Percentiles rank a stretch among this genome's conserved stretches.
These are phyloP conservation scores for Petaurus breviceps DNA, from an alignment of 2,113 vertebrate species.

Conservation along the genomic window DNA sequence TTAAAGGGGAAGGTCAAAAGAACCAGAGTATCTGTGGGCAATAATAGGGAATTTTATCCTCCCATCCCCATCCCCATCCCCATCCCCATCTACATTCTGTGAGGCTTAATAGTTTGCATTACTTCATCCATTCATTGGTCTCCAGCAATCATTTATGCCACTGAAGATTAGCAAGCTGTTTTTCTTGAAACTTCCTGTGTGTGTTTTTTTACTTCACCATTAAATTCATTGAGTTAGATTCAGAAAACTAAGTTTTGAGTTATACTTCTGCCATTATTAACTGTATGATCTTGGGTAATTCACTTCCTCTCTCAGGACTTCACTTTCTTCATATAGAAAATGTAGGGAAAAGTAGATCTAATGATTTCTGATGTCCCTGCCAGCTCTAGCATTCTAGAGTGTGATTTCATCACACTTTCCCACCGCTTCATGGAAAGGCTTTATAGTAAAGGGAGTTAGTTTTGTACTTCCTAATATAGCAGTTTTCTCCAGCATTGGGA, in stretches of 20 bases:
- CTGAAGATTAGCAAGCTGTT: neutral
- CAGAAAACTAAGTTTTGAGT: neutral
- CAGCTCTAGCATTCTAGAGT: neutral
- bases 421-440: neutral
- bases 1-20: neutral
- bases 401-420: neutral
- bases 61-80: neutral
- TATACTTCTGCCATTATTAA: neutral
- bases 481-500: neutral
- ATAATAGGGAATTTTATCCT: neutral
- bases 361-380: neutral
- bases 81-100: neutral
- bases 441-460: neutral
- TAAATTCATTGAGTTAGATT: neutral
- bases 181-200: neutral
- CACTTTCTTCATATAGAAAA: conserved; percentile 37
- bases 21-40: conserved; percentile 17
- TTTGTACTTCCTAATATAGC: neutral
- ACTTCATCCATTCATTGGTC: conserved; percentile 3
- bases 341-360: neutral
- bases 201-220: neutral
- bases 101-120: neutral
- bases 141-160: neutral
- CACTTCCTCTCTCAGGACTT: neutral
- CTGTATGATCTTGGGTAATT: conserved; percentile 1